Base-by-base conservation (phyloP, 2,113 vertebrate genomes). In the Lepisosteus oculatus region DNA sequence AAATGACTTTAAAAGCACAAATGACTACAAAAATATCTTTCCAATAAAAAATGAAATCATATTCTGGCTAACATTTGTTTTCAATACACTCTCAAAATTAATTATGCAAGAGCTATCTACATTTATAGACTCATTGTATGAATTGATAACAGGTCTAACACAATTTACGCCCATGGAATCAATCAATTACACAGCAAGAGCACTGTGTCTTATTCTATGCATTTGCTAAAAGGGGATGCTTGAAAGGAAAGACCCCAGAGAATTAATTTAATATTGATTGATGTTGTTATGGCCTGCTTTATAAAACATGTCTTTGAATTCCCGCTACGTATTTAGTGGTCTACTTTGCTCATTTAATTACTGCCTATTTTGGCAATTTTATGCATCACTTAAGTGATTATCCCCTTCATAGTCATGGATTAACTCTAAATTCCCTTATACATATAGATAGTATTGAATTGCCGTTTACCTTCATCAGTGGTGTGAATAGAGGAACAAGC, bases 211-310 rank as follows among this genome's bases (percentile, higher is more conserved):
- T 56, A 43, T 43, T n/a, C 42, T 17, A n/a, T 61, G 7, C 8
- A 42, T 56, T 43, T 57, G 8, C 54, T 56, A 57, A 56, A 1
- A 12, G n/a, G 14, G 43, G 41, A 65, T 72, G 64, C 15, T 72
- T 57, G 66, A 42, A 44, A 29, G 13, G 54, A 14, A 41, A 57
- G n/a, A 13, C 47, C 17, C 29, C 29, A 42, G 43, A 51, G 73
- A 64, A 61, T 8, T 55, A 47, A 43, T 29, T 68, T 65, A 68
- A 68, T 47, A 41, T 62, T 54, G 72, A 65, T 55, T 57, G 51
- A 47, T 8, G 29, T 14, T 43, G 42, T 7, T 43, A 41, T 55
- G 17, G 44, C 73, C 62, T 64, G n/a, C 17, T 64, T 59, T 59
- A 59, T 59, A 59, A 59, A 59, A 59, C 12, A 3, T 17, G 54